These are phyloP conservation scores for Trilocha varians DNA, from an alignment of 2,888 invertebrate species.

Conservation along the genomic window DNA sequence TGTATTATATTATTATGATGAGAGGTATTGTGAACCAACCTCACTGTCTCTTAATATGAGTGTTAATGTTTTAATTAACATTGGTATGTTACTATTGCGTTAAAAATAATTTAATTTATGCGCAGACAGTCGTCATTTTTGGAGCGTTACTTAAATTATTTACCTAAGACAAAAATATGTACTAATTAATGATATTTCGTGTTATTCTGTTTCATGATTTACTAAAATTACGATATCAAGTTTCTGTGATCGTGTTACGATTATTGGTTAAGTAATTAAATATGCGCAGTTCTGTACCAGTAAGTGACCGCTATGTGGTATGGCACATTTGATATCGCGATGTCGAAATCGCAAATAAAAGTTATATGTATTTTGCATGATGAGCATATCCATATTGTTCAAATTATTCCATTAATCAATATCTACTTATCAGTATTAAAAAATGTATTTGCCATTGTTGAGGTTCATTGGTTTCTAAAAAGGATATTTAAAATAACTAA, in stretches of 20 bases:
- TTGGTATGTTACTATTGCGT: background rate
- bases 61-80: background rate
- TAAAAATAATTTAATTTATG: background rate
- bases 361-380: no score
- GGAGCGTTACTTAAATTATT: background rate
- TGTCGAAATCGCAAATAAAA: conserved; percentile 43
- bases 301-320: conserved; percentile 47
- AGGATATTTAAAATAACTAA: no score
- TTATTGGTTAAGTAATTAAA: conserved; percentile 50
- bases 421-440: no score
- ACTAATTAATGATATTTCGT: background rate
- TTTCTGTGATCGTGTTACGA: conserved; percentile 46
- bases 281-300: conserved; percentile 22
- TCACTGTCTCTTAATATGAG: background rate
- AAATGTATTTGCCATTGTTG: no score
- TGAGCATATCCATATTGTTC: no score
- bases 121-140: background rate
- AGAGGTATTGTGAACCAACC: background rate
- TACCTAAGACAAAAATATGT: background rate
- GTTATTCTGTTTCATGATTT: conserved; percentile 33
- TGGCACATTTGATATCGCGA: conserved; percentile 44
- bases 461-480: no score
- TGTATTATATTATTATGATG: background rate
- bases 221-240: conserved; percentile 41
- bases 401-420: no score